Evolutionary conservation across 2,797 vertebrate genomes (phyloP).

Genomic region (Nannoperca australis): DNA sequence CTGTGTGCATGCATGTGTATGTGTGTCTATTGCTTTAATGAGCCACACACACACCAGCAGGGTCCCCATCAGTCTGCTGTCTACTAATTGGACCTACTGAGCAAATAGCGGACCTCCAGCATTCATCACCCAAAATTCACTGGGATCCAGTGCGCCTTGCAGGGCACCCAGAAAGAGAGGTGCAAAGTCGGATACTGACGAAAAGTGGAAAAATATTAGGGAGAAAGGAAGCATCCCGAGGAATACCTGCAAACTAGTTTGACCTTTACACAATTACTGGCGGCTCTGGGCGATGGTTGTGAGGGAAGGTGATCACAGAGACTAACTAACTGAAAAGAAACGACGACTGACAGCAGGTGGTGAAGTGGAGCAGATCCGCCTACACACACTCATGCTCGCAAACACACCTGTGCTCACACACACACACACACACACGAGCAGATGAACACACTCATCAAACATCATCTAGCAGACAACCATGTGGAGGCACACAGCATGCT

Average conservation of each 20-base stretch:
- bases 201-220: neutral
- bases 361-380: conserved; percentile 26
- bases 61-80: conserved; percentile 72
- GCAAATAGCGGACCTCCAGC: conserved; percentile 57
- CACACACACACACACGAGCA: neutral
- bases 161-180: conserved; percentile 11
- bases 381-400: neutral
- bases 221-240: neutral
- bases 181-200: neutral
- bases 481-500: conserved; percentile 47
- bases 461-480: conserved; percentile 46
- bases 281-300: conserved; percentile 23
- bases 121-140: conserved; percentile 72
- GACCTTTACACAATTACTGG: conserved; percentile 71
- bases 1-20: conserved; percentile 21
- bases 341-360: conserved; percentile 47
- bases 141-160: conserved; percentile 26
- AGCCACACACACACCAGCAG: conserved; percentile 54
- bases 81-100: conserved; percentile 79
- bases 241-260: conserved; percentile 55
- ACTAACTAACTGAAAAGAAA: conserved; percentile 40
- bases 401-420: neutral
- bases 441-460: conserved; percentile 59
- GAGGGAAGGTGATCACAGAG: conserved; percentile 54
- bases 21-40: conserved; percentile 60